phyloP scores from a whole-genome alignment of 2,113 vertebrate genomes.

The Gila orcuttii region DNA sequence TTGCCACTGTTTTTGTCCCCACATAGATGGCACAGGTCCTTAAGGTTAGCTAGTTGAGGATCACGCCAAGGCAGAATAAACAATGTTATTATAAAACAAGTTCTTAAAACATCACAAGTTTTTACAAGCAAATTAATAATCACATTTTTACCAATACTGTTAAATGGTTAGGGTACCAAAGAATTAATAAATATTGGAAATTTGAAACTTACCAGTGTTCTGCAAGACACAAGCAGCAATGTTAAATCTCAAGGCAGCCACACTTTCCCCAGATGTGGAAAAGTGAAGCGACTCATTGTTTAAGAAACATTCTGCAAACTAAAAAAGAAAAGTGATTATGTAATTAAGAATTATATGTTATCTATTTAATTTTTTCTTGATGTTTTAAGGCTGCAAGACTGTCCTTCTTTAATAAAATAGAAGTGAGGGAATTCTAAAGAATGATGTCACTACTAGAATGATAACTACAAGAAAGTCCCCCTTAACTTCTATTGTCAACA shows the following conservation, averaged over 20 bases:
- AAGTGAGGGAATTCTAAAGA: background rate
- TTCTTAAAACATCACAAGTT: background rate
- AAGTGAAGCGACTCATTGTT: background rate
- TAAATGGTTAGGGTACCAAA: background rate
- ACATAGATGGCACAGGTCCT: background rate
- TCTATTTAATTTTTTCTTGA: background rate
- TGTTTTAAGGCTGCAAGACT: background rate
- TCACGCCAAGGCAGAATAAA: background rate
- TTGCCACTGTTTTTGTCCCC: background rate
- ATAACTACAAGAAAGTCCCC: background rate
- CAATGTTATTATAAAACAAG: background rate
- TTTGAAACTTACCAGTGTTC: too few species aligned
- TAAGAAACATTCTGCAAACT: slow-evolving; percentile 7
- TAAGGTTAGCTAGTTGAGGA: background rate
- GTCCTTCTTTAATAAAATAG: background rate
- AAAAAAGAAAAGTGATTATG: background rate
- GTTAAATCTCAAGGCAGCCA: background rate
- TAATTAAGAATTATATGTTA: background rate
- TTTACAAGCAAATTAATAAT: background rate
- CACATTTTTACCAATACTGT: too few species aligned
- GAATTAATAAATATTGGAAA: background rate
- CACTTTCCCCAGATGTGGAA: background rate
- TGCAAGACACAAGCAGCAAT: background rate
- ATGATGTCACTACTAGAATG: background rate
- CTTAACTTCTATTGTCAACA: background rate